Evolutionary conservation across 2,797 vertebrate genomes (phyloP).

Genomic region (Clarias pachynema): DNA sequence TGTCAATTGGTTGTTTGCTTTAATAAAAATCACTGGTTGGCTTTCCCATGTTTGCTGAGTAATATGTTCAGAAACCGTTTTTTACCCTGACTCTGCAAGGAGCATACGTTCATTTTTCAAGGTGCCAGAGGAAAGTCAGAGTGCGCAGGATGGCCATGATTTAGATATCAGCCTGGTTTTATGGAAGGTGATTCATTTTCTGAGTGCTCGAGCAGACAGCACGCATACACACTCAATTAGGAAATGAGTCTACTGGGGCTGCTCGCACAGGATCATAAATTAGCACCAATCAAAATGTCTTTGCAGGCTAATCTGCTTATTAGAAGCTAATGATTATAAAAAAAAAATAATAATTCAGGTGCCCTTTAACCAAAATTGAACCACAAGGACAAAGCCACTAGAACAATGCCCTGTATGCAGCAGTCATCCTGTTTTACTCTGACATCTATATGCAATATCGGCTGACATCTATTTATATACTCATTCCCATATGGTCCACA

Average conservation of each 20-base stretch:
- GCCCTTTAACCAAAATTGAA: constrained; percentile 43
- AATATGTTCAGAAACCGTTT: constrained; percentile 21
- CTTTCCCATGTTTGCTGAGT: constrained; percentile 29
- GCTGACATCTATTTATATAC: background rate
- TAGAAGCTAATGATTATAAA: constrained; percentile 9
- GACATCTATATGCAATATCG: background rate
- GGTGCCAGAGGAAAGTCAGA: constrained; percentile 39
- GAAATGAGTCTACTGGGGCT: constrained; percentile 68
- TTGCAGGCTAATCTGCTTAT: constrained; percentile 57
- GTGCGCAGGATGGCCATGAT: constrained; percentile 66
- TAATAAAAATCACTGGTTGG: constrained; percentile 31
- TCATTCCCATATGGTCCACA: background rate
- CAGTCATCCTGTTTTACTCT: background rate
- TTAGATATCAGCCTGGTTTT: constrained; percentile 71
- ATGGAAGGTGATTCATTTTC: constrained; percentile 70
- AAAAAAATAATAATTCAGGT: constrained; percentile 17
- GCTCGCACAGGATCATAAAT: constrained; percentile 62
- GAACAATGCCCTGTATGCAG: constrained; percentile 10
- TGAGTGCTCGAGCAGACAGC: constrained; percentile 65
- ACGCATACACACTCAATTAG: constrained; percentile 70
- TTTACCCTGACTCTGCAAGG: constrained; percentile 34
- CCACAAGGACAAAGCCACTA: constrained; percentile 1
- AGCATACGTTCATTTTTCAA: constrained; percentile 23
- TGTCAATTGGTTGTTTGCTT: background rate
- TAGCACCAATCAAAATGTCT: constrained; percentile 66